These are phyloP conservation scores for Geodia barretti DNA, from an alignment of 37 sponge, comb jelly and placozoan species.

Conservation along the genomic window DNA sequence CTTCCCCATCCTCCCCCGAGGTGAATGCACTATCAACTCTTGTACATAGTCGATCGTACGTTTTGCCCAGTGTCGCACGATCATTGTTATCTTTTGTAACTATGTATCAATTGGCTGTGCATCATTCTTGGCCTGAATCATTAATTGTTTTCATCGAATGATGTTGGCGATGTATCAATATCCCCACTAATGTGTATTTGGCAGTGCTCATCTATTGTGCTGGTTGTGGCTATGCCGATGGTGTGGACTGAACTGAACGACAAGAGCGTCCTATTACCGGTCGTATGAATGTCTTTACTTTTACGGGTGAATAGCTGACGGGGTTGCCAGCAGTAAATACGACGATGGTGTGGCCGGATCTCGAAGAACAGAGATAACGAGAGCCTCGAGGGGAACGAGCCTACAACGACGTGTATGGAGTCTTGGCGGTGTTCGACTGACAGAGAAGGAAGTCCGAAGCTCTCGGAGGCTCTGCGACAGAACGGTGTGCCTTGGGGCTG, in stretches of 20 bases:
- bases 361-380: slow-evolving; percentile 19
- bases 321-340: too few species aligned
- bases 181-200: too few species aligned
- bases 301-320: too few species aligned
- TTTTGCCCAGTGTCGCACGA: too few species aligned
- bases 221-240: too few species aligned
- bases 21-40: not conserved
- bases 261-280: too few species aligned
- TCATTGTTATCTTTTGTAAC: too few species aligned
- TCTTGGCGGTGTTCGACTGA: slow-evolving; percentile 39
- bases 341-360: slow-evolving; percentile 64
- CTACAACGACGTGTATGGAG: slow-evolving; percentile 36
- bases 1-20: not conserved
- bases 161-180: not conserved
- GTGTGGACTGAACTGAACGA: too few species aligned
- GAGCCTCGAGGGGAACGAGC: slow-evolving; percentile 44
- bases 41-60: too few species aligned
- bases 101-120: too few species aligned
- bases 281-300: too few species aligned
- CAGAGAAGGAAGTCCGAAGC: slow-evolving; percentile 62
- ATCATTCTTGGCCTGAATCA: not conserved
- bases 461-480: slow-evolving; percentile 55
- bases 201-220: too few species aligned
- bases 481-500: slow-evolving; percentile 55
- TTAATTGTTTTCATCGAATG: not conserved